These are phyloP conservation scores for Anser brachyrhynchus DNA, from an alignment of 2,113 vertebrate species.

Conservation along the genomic window DNA sequence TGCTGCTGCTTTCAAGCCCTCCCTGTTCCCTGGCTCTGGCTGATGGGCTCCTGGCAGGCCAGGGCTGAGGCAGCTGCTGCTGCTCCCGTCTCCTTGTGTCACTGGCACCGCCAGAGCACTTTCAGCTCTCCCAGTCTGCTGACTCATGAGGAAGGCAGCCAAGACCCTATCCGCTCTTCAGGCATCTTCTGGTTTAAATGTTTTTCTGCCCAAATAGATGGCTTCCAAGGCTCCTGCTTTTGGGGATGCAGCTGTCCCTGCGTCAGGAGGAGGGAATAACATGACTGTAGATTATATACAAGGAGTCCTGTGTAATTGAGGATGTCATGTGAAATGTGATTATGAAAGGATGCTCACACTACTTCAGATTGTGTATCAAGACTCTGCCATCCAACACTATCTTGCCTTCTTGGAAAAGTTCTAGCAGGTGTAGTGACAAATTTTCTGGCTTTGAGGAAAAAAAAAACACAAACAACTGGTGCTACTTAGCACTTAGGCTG, in stretches of 20 bases:
- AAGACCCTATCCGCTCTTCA: fast-evolving
- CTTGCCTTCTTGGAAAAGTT: background rate
- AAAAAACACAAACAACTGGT: background rate
- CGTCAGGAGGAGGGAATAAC: background rate
- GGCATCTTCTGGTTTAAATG: fast-evolving
- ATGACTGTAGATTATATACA: too few species aligned
- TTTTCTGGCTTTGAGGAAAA: background rate
- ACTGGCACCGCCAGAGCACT: background rate
- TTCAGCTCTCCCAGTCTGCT: background rate
- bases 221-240: background rate
- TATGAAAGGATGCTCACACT: background rate
- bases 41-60: background rate
- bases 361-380: fast-evolving
- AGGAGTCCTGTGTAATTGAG: background rate
- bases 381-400: background rate
- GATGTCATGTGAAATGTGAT: fast-evolving
- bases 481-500: background rate
- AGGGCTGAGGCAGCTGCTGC: background rate
- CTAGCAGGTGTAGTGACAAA: background rate
- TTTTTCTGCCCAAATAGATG: background rate
- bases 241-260: background rate
- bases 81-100: background rate
- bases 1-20: background rate
- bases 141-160: background rate
- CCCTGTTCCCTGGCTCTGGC: background rate